A percentile compares a stretch with the other conserved stretches of the same genome.
Evolutionary conservation across 2,888 invertebrate genomes (phyloP).

Genomic region (Drosophila fulvimacula): DNA sequence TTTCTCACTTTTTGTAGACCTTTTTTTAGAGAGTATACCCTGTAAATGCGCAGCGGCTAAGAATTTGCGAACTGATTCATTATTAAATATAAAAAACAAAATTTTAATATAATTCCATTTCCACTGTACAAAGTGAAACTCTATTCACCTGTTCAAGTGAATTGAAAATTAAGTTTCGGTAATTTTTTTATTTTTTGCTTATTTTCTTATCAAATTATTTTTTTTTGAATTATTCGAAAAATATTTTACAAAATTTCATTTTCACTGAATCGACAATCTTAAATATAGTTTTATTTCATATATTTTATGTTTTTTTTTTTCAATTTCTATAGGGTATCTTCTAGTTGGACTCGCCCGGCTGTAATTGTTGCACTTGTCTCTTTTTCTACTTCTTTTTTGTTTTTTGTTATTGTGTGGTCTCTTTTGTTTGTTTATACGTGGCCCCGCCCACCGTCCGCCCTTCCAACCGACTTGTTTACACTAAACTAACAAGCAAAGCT

Average conservation of each 20-base stretch:
- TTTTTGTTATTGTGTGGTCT: slow-evolving; percentile 21
- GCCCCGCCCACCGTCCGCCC: slow-evolving; percentile 6
- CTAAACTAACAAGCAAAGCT: slow-evolving; percentile 73
- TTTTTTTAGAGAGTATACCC: slow-evolving; percentile 26
- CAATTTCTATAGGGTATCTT: neutral
- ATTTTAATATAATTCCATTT: neutral
- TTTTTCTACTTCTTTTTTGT: slow-evolving; percentile 13
- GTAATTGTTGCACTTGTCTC: neutral
- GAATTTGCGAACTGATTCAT: neutral
- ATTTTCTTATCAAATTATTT: neutral
- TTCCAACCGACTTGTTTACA: slow-evolving; percentile 61
- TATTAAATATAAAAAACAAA: neutral
- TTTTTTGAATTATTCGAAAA: neutral
- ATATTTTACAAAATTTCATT: neutral
- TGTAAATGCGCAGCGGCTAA: neutral
- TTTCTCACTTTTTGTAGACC: neutral
- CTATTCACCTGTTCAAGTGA: neutral
- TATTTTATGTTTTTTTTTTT: neutral
- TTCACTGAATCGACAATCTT: too few relatives aligned
- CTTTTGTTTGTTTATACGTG: slow-evolving; percentile 45
- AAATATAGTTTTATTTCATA: too few relatives aligned
- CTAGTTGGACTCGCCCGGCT: neutral
- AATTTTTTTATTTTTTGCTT: neutral
- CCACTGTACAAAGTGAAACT: neutral
- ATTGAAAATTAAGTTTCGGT: neutral